Evolutionary conservation across 2,888 invertebrate genomes (phyloP).

Genomic region (Prosopocoilus inquinatus): DNA sequence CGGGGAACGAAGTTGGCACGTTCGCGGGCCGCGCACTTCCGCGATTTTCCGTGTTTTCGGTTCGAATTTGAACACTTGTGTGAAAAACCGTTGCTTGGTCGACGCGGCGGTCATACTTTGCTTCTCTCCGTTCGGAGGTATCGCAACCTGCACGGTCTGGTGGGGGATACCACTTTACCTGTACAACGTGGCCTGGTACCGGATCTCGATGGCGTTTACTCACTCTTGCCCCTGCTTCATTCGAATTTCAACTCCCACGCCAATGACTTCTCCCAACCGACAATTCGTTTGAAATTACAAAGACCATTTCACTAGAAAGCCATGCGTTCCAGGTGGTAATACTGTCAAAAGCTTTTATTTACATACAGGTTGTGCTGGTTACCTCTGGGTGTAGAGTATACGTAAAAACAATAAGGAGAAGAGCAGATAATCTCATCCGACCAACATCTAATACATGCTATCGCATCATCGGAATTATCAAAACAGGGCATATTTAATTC

Average conservation of each 20-base stretch:
- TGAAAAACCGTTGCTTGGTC: slow-evolving; percentile 30
- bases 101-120: slow-evolving; percentile 32
- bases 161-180: slow-evolving; percentile 28
- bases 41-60: slow-evolving; percentile 22
- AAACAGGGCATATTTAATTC: no score
- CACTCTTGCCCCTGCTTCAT: slow-evolving; percentile 5
- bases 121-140: slow-evolving; percentile 27
- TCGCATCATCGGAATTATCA: no score
- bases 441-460: no score
- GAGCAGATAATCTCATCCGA: no score
- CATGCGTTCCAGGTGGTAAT: no score
- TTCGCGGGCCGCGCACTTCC: slow-evolving; percentile 15
- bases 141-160: slow-evolving; percentile 27
- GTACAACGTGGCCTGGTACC: slow-evolving; percentile 29
- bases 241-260: slow-evolving; percentile 11
- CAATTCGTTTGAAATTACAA: no score
- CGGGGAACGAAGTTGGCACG: slow-evolving; percentile 10
- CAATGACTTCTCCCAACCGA: no score
- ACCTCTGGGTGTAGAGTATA: no score
- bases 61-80: slow-evolving; percentile 28
- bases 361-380: no score
- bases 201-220: slow-evolving; percentile 23
- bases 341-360: no score
- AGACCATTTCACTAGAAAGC: no score
- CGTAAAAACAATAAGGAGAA: no score